phyloP scores from a whole-genome alignment of 2,888 invertebrate genomes.

The Drosophila neutralis region DNA sequence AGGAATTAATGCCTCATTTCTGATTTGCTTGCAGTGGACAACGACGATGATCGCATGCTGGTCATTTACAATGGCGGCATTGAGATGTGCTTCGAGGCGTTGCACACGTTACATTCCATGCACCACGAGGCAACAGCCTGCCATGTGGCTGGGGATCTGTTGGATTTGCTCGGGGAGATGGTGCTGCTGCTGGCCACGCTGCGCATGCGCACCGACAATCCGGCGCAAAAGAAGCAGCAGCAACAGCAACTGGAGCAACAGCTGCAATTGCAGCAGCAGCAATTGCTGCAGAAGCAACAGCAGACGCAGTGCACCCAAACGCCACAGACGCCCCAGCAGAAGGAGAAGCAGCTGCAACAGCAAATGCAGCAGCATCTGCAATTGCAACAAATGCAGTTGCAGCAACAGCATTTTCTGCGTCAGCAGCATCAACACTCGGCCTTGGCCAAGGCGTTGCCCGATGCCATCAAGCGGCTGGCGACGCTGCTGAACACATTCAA shows the following conservation, averaged over 20 bases:
- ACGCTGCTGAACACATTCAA: slow-evolving; percentile 95
- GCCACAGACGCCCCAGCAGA: slow-evolving; percentile 77
- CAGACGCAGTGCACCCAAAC: slow-evolving; percentile 71
- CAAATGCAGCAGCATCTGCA: slow-evolving; percentile 81
- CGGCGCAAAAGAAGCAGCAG: slow-evolving; percentile 82
- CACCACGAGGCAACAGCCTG: slow-evolving; percentile 97
- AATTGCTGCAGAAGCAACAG: slow-evolving; percentile 70
- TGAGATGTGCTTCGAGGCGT: slow-evolving; percentile 89
- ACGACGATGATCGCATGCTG: slow-evolving; percentile 94
- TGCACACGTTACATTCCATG: slow-evolving; percentile 96
- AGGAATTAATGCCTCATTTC: background rate
- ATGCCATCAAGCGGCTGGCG: slow-evolving; percentile 93
- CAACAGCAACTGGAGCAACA: slow-evolving; percentile 75
- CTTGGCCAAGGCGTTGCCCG: slow-evolving; percentile 93
- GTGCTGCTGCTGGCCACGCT: slow-evolving; percentile 90
- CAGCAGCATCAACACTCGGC: slow-evolving; percentile 82
- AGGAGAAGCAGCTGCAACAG: slow-evolving; percentile 79
- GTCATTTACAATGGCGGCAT: slow-evolving; percentile 96
- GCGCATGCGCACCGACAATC: slow-evolving; percentile 85
- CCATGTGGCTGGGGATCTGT: slow-evolving; percentile 92
- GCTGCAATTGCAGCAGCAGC: slow-evolving; percentile 72
- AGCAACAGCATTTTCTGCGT: slow-evolving; percentile 79
- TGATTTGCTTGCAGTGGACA: slow-evolving; percentile 87
- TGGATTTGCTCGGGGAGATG: slow-evolving; percentile 92
- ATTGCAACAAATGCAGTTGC: slow-evolving; percentile 78